These are phyloP conservation scores for Nemurella pictetii DNA, from an alignment of 2,888 invertebrate species.

Conservation along the genomic window DNA sequence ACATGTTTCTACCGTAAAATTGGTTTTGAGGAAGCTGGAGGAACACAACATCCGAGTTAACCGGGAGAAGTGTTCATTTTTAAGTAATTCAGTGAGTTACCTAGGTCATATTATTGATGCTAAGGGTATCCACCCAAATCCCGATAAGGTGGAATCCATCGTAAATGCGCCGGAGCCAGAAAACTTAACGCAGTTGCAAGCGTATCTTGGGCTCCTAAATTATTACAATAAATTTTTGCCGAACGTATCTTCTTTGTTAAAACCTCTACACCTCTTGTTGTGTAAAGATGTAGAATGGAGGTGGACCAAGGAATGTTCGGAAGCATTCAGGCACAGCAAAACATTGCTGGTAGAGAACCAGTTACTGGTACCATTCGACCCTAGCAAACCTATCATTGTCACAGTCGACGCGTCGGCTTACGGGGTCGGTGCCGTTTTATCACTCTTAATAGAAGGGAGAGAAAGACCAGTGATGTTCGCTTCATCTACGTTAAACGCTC, in stretches of 20 bases:
- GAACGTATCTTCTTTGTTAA: constrained; percentile 24
- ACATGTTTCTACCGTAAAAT: not conserved
- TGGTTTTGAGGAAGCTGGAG: constrained; percentile 13
- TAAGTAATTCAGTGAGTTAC: not conserved
- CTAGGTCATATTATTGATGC: not conserved
- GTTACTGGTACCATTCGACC: constrained; percentile 37
- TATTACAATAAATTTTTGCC: constrained; percentile 34
- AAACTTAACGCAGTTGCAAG: constrained; percentile 29
- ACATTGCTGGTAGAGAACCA: not conserved
- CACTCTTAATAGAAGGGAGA: constrained; percentile 3
- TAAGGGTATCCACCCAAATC: constrained; percentile 15
- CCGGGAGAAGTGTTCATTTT: not conserved
- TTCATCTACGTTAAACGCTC: constrained; percentile 23
- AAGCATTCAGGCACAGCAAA: constrained; percentile 16
- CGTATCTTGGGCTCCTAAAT: constrained; percentile 34
- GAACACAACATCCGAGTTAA: constrained; percentile 14
- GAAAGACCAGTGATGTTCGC: constrained; percentile 26
- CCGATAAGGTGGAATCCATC: constrained; percentile 31
- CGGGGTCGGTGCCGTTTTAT: constrained; percentile 40
- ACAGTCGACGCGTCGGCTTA: constrained; percentile 36
- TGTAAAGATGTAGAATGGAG: constrained; percentile 1
- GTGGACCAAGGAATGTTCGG: not conserved
- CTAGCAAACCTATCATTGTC: constrained; percentile 31
- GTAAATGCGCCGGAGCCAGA: constrained; percentile 26
- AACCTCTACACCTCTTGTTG: constrained; percentile 14